A percentile compares a stretch with the other conserved stretches of the same genome.
phyloP scores from a whole-genome alignment of 2,113 vertebrate genomes.

The Falco punctatus region DNA sequence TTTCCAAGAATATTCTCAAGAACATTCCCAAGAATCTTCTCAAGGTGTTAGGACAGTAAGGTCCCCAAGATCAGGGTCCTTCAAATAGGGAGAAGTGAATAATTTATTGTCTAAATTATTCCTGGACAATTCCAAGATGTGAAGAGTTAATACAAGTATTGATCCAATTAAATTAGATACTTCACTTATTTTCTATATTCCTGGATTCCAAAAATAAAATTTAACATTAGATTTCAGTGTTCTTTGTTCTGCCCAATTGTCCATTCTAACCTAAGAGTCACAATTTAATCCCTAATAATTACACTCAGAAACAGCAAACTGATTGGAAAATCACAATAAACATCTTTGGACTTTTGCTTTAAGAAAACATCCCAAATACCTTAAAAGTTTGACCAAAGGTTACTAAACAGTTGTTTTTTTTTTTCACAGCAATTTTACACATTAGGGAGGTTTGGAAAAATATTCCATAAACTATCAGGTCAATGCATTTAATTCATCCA shows the following conservation, averaged over 20 bases:
- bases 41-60: neutral
- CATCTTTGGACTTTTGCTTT: neutral
- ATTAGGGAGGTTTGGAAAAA: neutral
- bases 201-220: neutral
- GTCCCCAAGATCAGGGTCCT: fast-evolving
- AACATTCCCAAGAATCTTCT: neutral
- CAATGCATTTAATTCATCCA: neutral
- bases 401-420: neutral
- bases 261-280: neutral
- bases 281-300: neutral
- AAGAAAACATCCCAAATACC: neutral
- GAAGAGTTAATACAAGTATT: neutral
- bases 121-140: neutral
- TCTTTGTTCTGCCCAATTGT: neutral
- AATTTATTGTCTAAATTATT: neutral
- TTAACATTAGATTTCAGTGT: neutral
- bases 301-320: neutral
- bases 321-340: neutral
- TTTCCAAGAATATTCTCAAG: neutral
- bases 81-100: neutral
- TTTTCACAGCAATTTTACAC: neutral
- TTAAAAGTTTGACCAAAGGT: neutral
- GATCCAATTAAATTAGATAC: neutral
- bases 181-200: neutral
- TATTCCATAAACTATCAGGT: neutral